phyloP scores from a whole-genome alignment of 2,888 invertebrate species.

The Lamellibrachia columna region DNA sequence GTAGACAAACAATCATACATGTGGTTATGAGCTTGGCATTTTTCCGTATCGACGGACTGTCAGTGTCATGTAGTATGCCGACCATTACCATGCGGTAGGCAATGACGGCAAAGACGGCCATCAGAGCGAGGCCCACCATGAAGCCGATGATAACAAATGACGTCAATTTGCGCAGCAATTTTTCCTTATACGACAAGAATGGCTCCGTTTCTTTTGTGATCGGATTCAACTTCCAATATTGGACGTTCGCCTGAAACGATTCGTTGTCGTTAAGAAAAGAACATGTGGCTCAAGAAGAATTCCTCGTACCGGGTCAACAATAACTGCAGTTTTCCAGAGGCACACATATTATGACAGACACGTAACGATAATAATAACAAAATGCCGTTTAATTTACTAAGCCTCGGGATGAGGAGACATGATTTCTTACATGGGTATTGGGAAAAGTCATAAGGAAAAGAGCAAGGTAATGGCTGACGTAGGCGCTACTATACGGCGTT shows the following conservation, averaged over 20 bases:
- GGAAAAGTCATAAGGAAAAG: neutral
- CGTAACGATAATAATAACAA: neutral
- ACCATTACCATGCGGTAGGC: conserved; percentile 84
- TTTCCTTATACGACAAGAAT: conserved; percentile 79
- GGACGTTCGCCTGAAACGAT: neutral
- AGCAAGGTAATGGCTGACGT: neutral
- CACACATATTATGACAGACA: neutral
- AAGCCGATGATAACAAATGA: conserved; percentile 79
- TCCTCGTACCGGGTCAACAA: neutral
- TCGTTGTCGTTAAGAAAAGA: neutral
- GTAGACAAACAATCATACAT: neutral
- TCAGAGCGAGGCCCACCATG: conserved; percentile 88
- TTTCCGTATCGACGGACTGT: conserved; percentile 40
- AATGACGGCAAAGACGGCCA: conserved; percentile 92
- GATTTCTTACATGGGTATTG: neutral
- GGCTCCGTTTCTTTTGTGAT: conserved; percentile 76
- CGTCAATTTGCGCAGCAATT: conserved; percentile 49
- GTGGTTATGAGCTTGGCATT: conserved; percentile 75
- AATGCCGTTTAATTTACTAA: neutral
- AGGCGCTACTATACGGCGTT: no score
- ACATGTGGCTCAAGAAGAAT: neutral
- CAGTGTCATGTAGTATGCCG: conserved; percentile 50
- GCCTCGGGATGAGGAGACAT: neutral
- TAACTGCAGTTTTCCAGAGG: neutral
- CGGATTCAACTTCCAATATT: neutral